Conservation (phyloP, 2,888 invertebrate genomes). For the Coelogynopora nodosa region DNA sequence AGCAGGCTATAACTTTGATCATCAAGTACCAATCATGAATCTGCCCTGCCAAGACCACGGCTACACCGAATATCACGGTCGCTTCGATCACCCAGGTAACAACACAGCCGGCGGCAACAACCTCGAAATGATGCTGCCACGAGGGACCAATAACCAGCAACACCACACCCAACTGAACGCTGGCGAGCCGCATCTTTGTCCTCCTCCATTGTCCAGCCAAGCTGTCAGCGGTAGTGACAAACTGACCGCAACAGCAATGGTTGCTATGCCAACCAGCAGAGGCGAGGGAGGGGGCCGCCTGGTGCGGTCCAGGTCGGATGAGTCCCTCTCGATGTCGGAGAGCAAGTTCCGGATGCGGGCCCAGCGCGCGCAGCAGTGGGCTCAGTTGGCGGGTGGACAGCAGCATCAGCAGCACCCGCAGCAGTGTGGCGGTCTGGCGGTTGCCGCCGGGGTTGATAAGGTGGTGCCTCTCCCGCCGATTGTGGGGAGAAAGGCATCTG, state of each 20-base stretch:
- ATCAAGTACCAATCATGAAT: neutral
- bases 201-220: too few relatives aligned
- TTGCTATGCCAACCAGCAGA: too few relatives aligned
- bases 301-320: neutral
- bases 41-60: neutral
- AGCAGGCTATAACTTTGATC: neutral
- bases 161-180: neutral
- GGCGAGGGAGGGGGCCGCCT: neutral
- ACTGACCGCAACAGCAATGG: too few relatives aligned
- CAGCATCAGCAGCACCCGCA: too few relatives aligned
- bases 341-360: neutral
- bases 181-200: neutral
- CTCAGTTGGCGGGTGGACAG: neutral
- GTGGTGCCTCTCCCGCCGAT: too few relatives aligned
- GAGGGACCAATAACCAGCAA: too few relatives aligned
- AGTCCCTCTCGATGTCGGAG: neutral
- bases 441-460: too few relatives aligned
- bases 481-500: too few relatives aligned
- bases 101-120: neutral
- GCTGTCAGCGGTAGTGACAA: too few relatives aligned
- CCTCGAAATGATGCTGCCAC: too few relatives aligned
- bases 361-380: neutral
- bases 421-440: too few relatives aligned
- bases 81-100: neutral
- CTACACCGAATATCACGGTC: neutral